phyloP scores from a whole-genome alignment of 1,140 invertebrate genomes.

The Sinella curviseta region DNA sequence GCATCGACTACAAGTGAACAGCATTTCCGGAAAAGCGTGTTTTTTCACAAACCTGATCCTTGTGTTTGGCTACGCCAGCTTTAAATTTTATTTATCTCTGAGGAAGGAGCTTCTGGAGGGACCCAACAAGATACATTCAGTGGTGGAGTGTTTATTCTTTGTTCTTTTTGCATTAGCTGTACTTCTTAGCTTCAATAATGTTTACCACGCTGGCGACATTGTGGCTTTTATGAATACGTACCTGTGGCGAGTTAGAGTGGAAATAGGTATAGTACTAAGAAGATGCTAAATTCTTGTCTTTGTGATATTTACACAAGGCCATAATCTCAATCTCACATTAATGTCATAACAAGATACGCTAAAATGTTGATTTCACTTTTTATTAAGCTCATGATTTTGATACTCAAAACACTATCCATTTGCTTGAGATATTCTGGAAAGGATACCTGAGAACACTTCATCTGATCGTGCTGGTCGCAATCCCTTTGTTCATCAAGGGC shows the following conservation, averaged over 20 bases:
- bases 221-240: slow-evolving; percentile 20
- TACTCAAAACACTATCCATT: not conserved
- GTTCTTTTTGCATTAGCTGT: slow-evolving; percentile 14
- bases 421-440: slow-evolving; percentile 9
- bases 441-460: slow-evolving; percentile 18
- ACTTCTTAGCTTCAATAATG: slow-evolving; percentile 16
- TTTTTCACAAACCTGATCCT: slow-evolving; percentile 13
- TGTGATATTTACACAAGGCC: not conserved
- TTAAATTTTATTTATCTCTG: slow-evolving; percentile 11
- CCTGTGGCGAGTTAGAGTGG: not conserved
- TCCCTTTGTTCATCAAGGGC: not conserved
- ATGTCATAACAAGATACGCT: too few relatives aligned
- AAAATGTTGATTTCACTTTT: not conserved
- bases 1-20: not conserved
- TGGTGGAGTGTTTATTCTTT: slow-evolving; percentile 15
- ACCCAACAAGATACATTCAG: slow-evolving; percentile 14
- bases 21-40: not conserved
- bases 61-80: not conserved
- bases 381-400: slow-evolving; percentile 8
- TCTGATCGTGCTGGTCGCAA: not conserved
- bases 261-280: not conserved
- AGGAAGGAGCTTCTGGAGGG: not conserved
- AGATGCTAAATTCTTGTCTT: not conserved
- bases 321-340: too few relatives aligned
- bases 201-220: slow-evolving; percentile 6